Evolutionary conservation across 2,797 vertebrate genomes (phyloP).

Genomic region (Passerculus sandwichensis): DNA sequence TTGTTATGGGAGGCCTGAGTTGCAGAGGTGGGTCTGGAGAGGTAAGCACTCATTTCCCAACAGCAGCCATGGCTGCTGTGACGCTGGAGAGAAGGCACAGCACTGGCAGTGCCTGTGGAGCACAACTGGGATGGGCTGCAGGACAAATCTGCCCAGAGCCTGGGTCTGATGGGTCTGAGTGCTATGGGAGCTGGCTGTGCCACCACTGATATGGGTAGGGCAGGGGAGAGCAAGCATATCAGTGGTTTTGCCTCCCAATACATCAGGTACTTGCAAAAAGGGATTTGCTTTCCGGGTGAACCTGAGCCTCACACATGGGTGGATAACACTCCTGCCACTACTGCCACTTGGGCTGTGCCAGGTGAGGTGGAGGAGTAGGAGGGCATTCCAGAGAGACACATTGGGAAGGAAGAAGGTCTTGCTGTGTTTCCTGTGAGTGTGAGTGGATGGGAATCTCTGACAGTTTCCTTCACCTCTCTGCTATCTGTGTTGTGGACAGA

Average conservation of each 20-base stretch:
- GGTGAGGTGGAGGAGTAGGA: neutral
- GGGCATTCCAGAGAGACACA: neutral
- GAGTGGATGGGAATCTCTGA: neutral
- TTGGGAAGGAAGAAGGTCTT: neutral
- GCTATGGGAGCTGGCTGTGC: neutral
- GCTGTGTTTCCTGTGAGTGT: neutral
- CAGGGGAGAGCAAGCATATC: neutral
- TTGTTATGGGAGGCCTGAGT: neutral
- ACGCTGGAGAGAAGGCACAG: neutral
- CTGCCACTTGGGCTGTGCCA: neutral
- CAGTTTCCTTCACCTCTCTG: neutral
- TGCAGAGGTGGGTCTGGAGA: neutral
- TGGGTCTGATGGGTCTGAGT: neutral
- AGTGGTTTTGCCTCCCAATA: neutral
- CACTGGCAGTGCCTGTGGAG: neutral
- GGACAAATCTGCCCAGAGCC: neutral
- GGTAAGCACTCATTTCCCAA: neutral
- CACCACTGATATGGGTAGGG: accelerated
- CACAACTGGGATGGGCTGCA: neutral
- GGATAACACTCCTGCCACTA: neutral
- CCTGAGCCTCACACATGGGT: neutral
- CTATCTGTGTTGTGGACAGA: neutral
- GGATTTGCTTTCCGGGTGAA: neutral
- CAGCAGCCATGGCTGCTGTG: neutral
- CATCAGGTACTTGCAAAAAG: neutral